Evolutionary conservation across 2,113 vertebrate genomes (phyloP), one percentile per base, ranked within the genome.

Genomic region (Xenus cinereus): DNA sequence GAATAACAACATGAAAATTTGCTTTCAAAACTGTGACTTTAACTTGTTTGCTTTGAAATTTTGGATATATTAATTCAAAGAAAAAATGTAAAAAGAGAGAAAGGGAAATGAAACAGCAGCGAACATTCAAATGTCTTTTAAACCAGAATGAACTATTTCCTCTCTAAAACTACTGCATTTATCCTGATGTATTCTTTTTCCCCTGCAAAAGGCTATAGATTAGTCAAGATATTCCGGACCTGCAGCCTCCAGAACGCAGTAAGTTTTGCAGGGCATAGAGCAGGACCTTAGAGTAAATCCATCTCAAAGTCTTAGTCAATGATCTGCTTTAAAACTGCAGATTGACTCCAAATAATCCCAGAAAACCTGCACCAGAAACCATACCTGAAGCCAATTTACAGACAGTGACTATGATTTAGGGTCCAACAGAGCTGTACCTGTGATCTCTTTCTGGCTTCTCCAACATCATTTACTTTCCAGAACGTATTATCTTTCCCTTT

Each of bases 11-110:
- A 33, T 5, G 37, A 87, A 86, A n/a, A 39, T 72, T 93, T 86
- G 66, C 35, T 82, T 75, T 79, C 57, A 82, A 75, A 92, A 73
- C 53, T 73, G 50, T 56, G 80, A 89, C 73, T 93, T 93, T 50
- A 66, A 39, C 41, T 86, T 51, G 22, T 72, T 96, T 68, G 41
- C 88, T 91, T 92, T 89, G 80, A 93, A 89, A 93, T 87, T 92
- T 56, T 90, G 76, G 75, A 71, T 86, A 5, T 64, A 87, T 72
- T 77, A 69, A 91, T 79, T 71, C 51, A 68, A 60, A 87, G 63
- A 32, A 79, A 93, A 93, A 91, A 76, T 1, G 45, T 57, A 87
- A 89, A 82, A 89, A 46, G 16, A 88, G 37, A 87, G 57, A 77
- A 88, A 84, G 50, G 84, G 74, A 93, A 95, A 93, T 54, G 37